phyloP scores from a whole-genome alignment of 2,797 vertebrate species.

The Onychomys arenicola region DNA sequence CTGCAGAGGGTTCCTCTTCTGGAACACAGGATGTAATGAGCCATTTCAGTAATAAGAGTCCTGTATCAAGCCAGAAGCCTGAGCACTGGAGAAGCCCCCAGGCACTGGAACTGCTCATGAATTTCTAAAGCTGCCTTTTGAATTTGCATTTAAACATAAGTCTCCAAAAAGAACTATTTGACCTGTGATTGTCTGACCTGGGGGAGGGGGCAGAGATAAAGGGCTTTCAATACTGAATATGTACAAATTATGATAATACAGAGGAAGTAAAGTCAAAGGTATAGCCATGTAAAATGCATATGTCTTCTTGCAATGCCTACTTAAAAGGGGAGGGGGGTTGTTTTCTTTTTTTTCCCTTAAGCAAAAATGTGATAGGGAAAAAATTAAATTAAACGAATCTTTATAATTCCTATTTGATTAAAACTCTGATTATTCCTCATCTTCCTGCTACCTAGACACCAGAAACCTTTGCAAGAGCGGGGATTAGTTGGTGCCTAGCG shows the following conservation, averaged over 20 bases:
- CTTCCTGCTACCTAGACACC: conserved; percentile 71
- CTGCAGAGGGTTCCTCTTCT: conserved; percentile 82
- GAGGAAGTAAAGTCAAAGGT: conserved; percentile 63
- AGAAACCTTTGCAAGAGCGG: conserved; percentile 49
- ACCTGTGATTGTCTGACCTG: conserved; percentile 72
- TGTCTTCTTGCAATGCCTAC: conserved; percentile 11
- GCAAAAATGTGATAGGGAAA: conserved; percentile 22
- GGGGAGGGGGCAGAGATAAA: neutral
- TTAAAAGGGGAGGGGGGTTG: neutral
- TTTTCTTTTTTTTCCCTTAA: conserved; percentile 19
- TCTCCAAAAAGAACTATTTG: conserved; percentile 79
- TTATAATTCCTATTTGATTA: conserved; percentile 66
- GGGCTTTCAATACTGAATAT: conserved; percentile 64
- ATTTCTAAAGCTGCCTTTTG: conserved; percentile 83
- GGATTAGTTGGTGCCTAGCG: conserved; percentile 73
- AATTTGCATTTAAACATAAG: conserved; percentile 82
- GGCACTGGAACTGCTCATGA: conserved; percentile 83
- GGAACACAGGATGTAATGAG: conserved; percentile 83
- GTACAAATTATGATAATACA: conserved; percentile 67
- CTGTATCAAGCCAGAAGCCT: conserved; percentile 79
- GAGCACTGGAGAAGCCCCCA: conserved; percentile 76
- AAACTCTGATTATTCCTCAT: conserved; percentile 73
- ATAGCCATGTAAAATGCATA: neutral
- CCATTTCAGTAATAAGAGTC: conserved; percentile 83
- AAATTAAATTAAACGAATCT: conserved; percentile 54